A percentile compares a stretch with the other conserved stretches of the same genome.
phyloP scores from a whole-genome alignment of 2,888 invertebrate species.

The Margaritifera margaritifera region DNA sequence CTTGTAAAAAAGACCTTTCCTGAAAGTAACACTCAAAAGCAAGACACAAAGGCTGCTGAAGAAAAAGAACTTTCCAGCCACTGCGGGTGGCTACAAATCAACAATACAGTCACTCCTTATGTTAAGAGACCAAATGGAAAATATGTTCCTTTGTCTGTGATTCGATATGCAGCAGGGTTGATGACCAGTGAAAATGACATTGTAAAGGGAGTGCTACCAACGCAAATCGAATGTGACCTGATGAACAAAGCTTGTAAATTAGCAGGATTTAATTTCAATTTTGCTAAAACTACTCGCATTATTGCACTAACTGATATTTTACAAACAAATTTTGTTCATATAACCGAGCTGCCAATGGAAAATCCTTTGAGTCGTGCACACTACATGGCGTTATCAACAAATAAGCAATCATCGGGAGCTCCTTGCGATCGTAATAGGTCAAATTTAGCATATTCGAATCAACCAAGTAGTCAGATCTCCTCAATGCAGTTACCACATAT shows the following conservation, averaged over 20 bases:
- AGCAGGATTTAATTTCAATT: slow-evolving; percentile 65
- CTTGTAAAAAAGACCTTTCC: slow-evolving; percentile 78
- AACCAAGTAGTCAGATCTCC: background rate
- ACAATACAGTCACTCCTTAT: slow-evolving; percentile 94
- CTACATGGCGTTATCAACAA: slow-evolving; percentile 56
- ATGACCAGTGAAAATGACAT: slow-evolving; percentile 44
- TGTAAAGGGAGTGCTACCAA: slow-evolving; percentile 53
- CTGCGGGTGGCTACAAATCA: slow-evolving; percentile 73
- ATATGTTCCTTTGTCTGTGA: slow-evolving; percentile 84
- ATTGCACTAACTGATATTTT: slow-evolving; percentile 57
- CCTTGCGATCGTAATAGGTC: background rate
- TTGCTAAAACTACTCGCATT: slow-evolving; percentile 63
- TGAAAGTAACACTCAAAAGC: slow-evolving; percentile 33
- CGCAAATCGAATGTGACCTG: slow-evolving; percentile 59
- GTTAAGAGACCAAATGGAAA: slow-evolving; percentile 83
- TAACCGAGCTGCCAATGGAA: slow-evolving; percentile 63
- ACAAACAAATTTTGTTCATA: slow-evolving; percentile 48
- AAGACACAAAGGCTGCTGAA: background rate
- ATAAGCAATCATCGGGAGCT: background rate
- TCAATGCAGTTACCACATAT: too few species aligned
- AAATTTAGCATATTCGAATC: background rate
- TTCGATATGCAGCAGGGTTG: slow-evolving; percentile 67
- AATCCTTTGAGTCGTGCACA: slow-evolving; percentile 68
- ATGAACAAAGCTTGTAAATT: slow-evolving; percentile 65
- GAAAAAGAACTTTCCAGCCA: slow-evolving; percentile 15